Percentiles rank a stretch among this genome's conserved stretches.
These are phyloP conservation scores for Lasioglossum albipes DNA, from an alignment of 1,140 invertebrate genomes.

Conservation along the genomic window DNA sequence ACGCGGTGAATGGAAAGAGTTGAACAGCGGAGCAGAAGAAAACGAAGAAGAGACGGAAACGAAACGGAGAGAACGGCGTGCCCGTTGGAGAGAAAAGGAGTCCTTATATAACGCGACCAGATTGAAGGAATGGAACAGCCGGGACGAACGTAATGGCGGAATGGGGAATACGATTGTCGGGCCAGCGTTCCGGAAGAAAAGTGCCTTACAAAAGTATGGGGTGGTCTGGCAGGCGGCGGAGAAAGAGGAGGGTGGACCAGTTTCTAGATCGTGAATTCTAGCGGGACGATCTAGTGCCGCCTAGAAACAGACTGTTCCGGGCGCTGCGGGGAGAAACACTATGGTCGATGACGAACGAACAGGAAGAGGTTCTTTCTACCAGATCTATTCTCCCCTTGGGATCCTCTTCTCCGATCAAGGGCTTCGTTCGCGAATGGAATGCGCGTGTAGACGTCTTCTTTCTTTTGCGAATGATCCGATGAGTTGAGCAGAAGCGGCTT, in stretches of 20 bases:
- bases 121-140: constrained; percentile 71
- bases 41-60: no score
- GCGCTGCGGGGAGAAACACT: neutral
- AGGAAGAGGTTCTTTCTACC: no score
- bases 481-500: no score
- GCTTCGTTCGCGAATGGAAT: no score
- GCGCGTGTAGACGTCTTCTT: no score
- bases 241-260: neutral
- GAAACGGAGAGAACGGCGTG: constrained; percentile 4
- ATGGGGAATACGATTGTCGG: constrained; percentile 78
- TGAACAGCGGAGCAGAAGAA: constrained; percentile 13
- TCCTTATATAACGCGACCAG: constrained; percentile 71
- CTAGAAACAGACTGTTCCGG: neutral
- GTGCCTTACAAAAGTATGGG: constrained; percentile 71
- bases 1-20: constrained; percentile 28
- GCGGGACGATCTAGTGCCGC: constrained; percentile 22
- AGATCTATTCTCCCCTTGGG: no score
- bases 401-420: no score
- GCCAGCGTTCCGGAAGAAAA: constrained; percentile 77
- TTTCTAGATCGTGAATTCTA: constrained; percentile 42
- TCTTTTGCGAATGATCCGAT: no score
- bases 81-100: constrained; percentile 32
- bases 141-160: constrained; percentile 68
- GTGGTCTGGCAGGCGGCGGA: neutral
- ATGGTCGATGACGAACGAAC: constrained; percentile 22